These are phyloP conservation scores for Catagonus wagneri DNA, from an alignment of 2,113 vertebrate species.

Conservation along the genomic window DNA sequence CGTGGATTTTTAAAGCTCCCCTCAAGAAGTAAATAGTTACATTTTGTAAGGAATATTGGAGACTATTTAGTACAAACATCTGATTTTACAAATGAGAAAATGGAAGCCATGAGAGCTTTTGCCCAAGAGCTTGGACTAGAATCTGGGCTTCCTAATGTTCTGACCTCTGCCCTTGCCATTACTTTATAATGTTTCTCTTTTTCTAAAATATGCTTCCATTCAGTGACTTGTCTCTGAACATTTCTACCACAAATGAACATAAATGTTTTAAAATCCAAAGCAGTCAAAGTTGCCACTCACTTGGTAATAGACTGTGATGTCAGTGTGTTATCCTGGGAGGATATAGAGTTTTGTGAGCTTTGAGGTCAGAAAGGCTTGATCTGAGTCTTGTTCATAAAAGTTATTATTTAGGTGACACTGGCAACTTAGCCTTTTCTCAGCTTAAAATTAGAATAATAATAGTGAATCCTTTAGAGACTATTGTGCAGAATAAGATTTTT, in stretches of 20 bases:
- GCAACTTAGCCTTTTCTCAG: neutral
- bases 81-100: constrained; percentile 1
- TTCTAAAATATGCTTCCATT: constrained; percentile 31
- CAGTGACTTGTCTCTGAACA: constrained; percentile 51
- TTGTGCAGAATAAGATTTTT: constrained; percentile 11
- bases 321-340: neutral
- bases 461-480: neutral
- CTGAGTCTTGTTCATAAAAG: constrained; percentile 11
- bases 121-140: neutral
- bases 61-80: neutral
- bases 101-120: neutral
- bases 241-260: neutral
- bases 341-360: neutral
- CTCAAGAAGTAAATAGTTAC: neutral
- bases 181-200: neutral
- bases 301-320: neutral
- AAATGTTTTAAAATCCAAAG: constrained; percentile 25
- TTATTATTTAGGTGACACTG: neutral
- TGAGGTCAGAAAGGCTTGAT: neutral
- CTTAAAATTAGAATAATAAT: neutral
- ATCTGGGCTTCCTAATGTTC: neutral
- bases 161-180: neutral
- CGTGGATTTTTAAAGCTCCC: neutral
- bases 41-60: neutral
- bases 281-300: neutral